Conservation (phyloP, 2,797 vertebrate genomes). For the Helicolenus hilgendorfi region DNA sequence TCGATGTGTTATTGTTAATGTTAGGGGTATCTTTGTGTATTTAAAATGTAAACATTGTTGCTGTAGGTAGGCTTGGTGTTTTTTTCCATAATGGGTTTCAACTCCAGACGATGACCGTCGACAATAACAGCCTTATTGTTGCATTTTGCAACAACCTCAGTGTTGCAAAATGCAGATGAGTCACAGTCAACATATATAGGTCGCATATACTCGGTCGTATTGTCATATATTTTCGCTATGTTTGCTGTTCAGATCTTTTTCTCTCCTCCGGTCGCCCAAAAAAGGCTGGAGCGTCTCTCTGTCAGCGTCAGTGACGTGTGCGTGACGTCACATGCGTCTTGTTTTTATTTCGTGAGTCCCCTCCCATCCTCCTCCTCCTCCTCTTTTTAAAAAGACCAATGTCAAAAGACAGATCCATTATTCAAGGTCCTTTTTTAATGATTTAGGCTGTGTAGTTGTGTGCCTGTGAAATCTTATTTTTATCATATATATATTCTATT, state of each 20-base stretch:
- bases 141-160: no score
- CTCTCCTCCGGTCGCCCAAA: slow-evolving; percentile 44
- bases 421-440: background rate
- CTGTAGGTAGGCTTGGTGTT: background rate
- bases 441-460: background rate
- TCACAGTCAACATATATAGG: background rate
- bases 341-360: slow-evolving; percentile 75
- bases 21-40: background rate
- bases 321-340: slow-evolving; percentile 73
- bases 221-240: background rate
- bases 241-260: slow-evolving; percentile 31
- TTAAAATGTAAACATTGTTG: slow-evolving; percentile 59
- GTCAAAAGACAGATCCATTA: background rate
- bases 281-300: slow-evolving; percentile 58
- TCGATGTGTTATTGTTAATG: background rate
- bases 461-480: background rate
- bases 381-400: slow-evolving; percentile 15
- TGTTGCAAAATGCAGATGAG: background rate
- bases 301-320: slow-evolving; percentile 68
- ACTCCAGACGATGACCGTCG: slow-evolving; percentile 1
- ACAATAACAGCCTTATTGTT: background rate
- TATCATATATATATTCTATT: no score
- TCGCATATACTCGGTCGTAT: background rate
- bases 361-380: slow-evolving; percentile 64
- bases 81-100: slow-evolving; percentile 22